Percentiles rank a stretch among this genome's conserved stretches.
Evolutionary conservation across 2,113 vertebrate genomes (phyloP).

Genomic region (Crypturellus undulatus): DNA sequence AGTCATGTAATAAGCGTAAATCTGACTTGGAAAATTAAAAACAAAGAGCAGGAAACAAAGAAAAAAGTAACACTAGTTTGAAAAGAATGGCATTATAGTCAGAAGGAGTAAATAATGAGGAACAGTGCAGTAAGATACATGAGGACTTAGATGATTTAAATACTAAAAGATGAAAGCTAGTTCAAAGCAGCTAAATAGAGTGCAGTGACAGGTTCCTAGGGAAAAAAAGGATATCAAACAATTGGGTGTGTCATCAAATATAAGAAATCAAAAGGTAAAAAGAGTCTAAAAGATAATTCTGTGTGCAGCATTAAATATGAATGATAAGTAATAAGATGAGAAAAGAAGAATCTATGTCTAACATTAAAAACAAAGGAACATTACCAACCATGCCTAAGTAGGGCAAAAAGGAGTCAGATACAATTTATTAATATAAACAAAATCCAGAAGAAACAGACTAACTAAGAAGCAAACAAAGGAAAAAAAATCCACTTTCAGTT

Average conservation of each 20-base stretch:
- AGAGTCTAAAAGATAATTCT: constrained; percentile 73
- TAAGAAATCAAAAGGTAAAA: constrained; percentile 73
- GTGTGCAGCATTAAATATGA: constrained; percentile 74
- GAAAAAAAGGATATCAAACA: constrained; percentile 72
- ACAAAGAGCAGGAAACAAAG: constrained; percentile 64
- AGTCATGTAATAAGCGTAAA: constrained; percentile 65
- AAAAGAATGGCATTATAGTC: constrained; percentile 41
- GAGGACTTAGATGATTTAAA: constrained; percentile 60
- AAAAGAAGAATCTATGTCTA: constrained; percentile 71
- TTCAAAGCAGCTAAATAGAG: constrained; percentile 72
- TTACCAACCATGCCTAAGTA: constrained; percentile 71
- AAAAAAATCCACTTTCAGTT: constrained; percentile 5
- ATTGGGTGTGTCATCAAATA: constrained; percentile 69
- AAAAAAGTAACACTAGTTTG: constrained; percentile 50
- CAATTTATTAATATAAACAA: constrained; percentile 74
- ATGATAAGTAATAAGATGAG: constrained; percentile 75
- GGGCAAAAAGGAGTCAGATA: constrained; percentile 69
- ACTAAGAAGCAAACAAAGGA: constrained; percentile 46
- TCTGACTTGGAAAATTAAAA: constrained; percentile 75
- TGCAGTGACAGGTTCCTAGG: constrained; percentile 62
- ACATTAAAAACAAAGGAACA: constrained; percentile 72
- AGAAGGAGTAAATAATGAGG: constrained; percentile 62
- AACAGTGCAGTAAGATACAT: constrained; percentile 34
- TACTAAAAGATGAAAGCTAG: constrained; percentile 70
- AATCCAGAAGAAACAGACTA: constrained; percentile 67